These are phyloP conservation scores for Diorhabda elongata DNA, from an alignment of 1,140 invertebrate genomes.

Conservation along the genomic window DNA sequence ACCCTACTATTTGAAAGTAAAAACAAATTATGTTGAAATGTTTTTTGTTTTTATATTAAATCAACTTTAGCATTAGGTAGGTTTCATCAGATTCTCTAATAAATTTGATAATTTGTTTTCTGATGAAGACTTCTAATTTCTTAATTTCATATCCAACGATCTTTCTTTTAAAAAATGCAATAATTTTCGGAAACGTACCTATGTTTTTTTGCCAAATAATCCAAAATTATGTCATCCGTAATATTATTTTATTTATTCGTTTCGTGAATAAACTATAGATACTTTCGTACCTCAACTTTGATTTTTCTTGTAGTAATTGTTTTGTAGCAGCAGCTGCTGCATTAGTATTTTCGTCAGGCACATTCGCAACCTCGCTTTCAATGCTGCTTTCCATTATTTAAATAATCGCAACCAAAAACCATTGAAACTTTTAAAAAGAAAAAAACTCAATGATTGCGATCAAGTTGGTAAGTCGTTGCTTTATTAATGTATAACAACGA, in stretches of 20 bases:
- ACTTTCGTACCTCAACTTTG: constrained; percentile 1
- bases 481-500: no score
- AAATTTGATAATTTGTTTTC: not conserved
- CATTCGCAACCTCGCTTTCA: constrained; percentile 4
- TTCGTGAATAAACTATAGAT: constrained; percentile 5
- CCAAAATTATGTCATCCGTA: constrained; percentile 4
- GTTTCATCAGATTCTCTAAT: no score
- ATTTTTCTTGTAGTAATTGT: constrained; percentile 8
- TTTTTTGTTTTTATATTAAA: no score
- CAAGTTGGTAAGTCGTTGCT: no score
- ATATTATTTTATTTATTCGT: not conserved
- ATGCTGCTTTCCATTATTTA: constrained; percentile 8
- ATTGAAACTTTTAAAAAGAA: no score
- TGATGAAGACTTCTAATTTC: constrained; percentile 2
- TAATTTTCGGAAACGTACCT: not conserved
- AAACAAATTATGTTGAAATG: no score
- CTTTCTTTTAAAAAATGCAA: not conserved
- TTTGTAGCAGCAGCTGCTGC: constrained; percentile 7
- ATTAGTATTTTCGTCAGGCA: constrained; percentile 1
- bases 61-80: no score
- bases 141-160: not conserved
- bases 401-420: no score
- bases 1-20: no score
- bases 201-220: not conserved
- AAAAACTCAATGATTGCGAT: no score